Conservation (phyloP, 1,140 invertebrate genomes). For the Acromyrmex heyeri region DNA sequence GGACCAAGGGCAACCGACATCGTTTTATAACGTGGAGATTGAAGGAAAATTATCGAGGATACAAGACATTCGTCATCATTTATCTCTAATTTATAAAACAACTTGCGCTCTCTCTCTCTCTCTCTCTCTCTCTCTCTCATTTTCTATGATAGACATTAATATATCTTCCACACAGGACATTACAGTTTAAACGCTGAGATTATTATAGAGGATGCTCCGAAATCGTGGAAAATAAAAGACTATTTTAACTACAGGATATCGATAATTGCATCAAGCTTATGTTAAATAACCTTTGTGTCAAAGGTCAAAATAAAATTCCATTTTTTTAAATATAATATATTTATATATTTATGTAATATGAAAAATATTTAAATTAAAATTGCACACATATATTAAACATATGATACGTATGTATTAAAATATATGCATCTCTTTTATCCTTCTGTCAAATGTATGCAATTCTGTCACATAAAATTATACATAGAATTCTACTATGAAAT, state of each 20-base stretch:
- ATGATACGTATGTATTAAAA: background rate
- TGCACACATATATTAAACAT: background rate
- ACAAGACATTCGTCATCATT: background rate
- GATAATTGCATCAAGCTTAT: background rate
- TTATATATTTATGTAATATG: background rate
- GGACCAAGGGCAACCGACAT: constrained; percentile 11
- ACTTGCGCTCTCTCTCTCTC: background rate
- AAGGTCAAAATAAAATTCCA: background rate
- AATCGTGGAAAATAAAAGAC: background rate
- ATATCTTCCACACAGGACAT: background rate
- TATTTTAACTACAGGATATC: background rate
- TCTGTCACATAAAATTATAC: background rate
- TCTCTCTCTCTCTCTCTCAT: background rate
- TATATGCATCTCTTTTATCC: background rate
- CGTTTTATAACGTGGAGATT: constrained; percentile 2
- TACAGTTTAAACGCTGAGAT: background rate
- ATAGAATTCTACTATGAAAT: background rate
- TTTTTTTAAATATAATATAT: background rate
- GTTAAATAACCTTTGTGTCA: background rate
- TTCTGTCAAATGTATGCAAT: background rate
- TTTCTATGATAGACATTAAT: background rate
- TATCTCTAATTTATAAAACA: background rate
- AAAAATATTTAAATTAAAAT: background rate
- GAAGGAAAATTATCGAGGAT: constrained; percentile 7
- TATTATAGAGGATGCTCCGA: background rate